These are phyloP conservation scores for Axea sp. DNA, from an alignment of 2,888 invertebrate genomes.

Conservation along the genomic window DNA sequence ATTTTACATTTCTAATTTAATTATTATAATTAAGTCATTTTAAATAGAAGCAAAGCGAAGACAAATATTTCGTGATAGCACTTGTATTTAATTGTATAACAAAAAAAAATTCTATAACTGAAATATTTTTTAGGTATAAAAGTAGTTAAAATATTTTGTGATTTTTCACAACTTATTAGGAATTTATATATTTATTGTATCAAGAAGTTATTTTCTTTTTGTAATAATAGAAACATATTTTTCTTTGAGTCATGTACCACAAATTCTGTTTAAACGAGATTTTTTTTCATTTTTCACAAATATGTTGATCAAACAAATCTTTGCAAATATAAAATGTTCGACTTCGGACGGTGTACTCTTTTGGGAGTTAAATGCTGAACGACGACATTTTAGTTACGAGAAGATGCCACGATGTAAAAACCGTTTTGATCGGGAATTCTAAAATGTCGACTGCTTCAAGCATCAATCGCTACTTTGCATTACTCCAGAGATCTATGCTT, in stretches of 20 bases:
- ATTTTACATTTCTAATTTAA: too few species aligned
- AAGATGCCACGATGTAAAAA: constrained; percentile 6
- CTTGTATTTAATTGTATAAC: too few species aligned
- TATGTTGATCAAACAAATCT: constrained; percentile 29
- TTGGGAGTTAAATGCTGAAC: constrained; percentile 14
- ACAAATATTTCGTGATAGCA: too few species aligned
- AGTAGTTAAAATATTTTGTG: too few species aligned
- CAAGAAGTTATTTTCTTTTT: too few species aligned
- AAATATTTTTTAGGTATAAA: too few species aligned
- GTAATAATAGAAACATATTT: constrained; percentile 1
- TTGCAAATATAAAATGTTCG: constrained; percentile 12
- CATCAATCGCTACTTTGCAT: constrained; percentile 37
- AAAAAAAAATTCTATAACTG: too few species aligned
- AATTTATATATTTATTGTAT: too few species aligned
- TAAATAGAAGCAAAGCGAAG: too few species aligned
- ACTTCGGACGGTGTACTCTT: constrained; percentile 7
- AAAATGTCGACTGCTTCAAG: constrained; percentile 36
- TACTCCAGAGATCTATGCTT: constrained; percentile 18
- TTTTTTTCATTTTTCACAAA: not conserved
- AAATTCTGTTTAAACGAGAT: not conserved
- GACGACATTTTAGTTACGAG: constrained; percentile 20
- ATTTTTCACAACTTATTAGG: too few species aligned
- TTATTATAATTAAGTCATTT: too few species aligned
- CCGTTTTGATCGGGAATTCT: constrained; percentile 29
- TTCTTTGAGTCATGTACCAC: constrained; percentile 3